phyloP scores from a whole-genome alignment of 2,797 vertebrate genomes.

The Protonibea diacanthus region DNA sequence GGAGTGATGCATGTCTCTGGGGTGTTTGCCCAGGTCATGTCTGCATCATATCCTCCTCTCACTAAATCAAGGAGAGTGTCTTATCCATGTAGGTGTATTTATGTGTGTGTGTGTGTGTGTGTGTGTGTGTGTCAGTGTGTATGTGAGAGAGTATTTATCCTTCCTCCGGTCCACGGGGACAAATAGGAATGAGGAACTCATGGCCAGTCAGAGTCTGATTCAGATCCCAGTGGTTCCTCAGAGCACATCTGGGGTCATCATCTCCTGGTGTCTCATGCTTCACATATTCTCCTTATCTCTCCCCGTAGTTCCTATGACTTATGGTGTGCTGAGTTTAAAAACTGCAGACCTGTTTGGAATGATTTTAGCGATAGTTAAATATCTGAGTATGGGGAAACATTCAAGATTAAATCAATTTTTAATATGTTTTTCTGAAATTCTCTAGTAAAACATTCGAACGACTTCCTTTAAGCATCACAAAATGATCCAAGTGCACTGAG shows the following conservation, averaged over 20 bases:
- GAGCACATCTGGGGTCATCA: slow-evolving; percentile 79
- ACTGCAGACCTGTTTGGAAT: slow-evolving; percentile 32
- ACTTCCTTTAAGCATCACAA: slow-evolving; percentile 7
- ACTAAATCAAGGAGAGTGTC: slow-evolving; percentile 53
- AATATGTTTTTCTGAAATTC: not conserved
- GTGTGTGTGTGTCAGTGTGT: not conserved
- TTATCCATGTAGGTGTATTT: slow-evolving; percentile 31
- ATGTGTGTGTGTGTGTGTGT: slow-evolving; percentile 1
- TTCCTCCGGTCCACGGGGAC: slow-evolving; percentile 52
- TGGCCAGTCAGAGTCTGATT: slow-evolving; percentile 78
- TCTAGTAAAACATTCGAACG: not conserved
- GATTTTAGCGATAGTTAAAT: slow-evolving; percentile 13
- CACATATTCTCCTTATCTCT: slow-evolving; percentile 65
- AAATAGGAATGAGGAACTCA: slow-evolving; percentile 69
- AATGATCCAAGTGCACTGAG: slow-evolving; percentile 13
- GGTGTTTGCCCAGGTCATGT: slow-evolving; percentile 48
- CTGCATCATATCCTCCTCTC: slow-evolving; percentile 64
- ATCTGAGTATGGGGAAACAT: slow-evolving; percentile 2
- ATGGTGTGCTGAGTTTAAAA: slow-evolving; percentile 56
- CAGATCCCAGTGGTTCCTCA: slow-evolving; percentile 70
- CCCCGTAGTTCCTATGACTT: slow-evolving; percentile 59
- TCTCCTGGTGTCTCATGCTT: slow-evolving; percentile 71
- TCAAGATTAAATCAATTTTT: not conserved
- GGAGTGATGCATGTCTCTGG: slow-evolving; percentile 50
- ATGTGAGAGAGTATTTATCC: slow-evolving; percentile 36